phyloP scores from a whole-genome alignment of 2,888 invertebrate genomes.

The Leptothorax acervorum region DNA sequence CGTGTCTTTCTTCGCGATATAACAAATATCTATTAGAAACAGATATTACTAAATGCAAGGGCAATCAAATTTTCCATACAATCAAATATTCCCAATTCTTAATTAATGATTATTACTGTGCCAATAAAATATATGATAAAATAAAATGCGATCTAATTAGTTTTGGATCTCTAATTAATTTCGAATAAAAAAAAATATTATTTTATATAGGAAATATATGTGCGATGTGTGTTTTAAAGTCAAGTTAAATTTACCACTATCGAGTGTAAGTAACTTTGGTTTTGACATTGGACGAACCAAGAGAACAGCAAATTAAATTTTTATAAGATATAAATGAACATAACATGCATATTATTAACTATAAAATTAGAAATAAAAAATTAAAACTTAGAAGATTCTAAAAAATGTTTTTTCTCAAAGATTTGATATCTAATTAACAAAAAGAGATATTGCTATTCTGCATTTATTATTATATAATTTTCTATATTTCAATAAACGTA shows the following conservation, averaged over 20 bases:
- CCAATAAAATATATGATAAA: background rate
- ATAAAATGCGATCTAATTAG: background rate
- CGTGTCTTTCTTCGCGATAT: background rate
- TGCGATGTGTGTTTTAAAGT: background rate
- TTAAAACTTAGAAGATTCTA: background rate
- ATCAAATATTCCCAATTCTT: background rate
- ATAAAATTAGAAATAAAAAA: background rate
- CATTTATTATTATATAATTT: background rate
- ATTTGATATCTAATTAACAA: background rate
- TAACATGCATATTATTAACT: background rate
- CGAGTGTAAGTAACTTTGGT: background rate
- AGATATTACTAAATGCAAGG: background rate
- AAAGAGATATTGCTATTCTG: background rate
- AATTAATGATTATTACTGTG: background rate
- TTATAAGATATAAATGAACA: background rate
- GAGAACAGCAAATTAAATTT: background rate
- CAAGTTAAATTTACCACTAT: background rate
- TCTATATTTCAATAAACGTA: background rate
- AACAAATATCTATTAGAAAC: background rate
- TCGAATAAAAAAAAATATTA: background rate
- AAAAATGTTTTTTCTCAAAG: background rate
- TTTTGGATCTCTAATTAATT: background rate
- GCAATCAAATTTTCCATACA: background rate
- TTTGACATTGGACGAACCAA: background rate
- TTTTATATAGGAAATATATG: background rate